phyloP scores from a whole-genome alignment of 2,113 vertebrate genomes.

The Eulacestoma nigropectus region DNA sequence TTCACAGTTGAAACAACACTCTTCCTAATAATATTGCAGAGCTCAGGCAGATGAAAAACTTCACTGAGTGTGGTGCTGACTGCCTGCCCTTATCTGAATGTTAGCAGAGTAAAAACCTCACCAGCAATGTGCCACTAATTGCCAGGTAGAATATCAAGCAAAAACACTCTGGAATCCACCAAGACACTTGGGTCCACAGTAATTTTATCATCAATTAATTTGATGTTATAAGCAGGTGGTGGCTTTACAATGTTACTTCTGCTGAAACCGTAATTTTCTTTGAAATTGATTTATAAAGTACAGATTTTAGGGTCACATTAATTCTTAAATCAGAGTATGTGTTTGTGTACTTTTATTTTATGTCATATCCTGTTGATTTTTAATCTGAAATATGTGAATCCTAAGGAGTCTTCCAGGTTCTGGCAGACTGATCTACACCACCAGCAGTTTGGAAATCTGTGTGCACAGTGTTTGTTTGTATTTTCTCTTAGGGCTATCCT shows the following conservation, averaged over 20 bases:
- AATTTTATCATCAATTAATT: neutral
- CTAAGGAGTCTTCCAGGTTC: neutral
- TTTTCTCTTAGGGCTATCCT: neutral
- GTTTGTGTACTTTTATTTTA: neutral
- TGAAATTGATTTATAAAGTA: neutral
- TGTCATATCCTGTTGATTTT: neutral
- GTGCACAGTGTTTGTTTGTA: neutral
- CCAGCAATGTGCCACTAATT: neutral
- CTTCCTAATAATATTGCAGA: neutral
- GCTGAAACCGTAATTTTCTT: neutral
- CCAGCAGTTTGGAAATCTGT: neutral
- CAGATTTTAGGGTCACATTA: neutral
- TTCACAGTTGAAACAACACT: neutral
- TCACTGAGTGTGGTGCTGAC: constrained; percentile 1
- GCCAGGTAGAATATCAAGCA: neutral
- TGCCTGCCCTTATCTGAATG: neutral
- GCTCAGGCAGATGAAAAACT: neutral
- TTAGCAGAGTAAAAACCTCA: constrained; percentile 7
- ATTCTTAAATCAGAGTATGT: neutral
- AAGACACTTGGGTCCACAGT: neutral
- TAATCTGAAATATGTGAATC: neutral
- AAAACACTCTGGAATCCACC: neutral
- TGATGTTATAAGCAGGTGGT: neutral
- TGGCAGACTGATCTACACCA: neutral
- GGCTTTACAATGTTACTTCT: neutral